Conservation (phyloP, 2,888 invertebrate genomes). For the Agrotis clavis region DNA sequence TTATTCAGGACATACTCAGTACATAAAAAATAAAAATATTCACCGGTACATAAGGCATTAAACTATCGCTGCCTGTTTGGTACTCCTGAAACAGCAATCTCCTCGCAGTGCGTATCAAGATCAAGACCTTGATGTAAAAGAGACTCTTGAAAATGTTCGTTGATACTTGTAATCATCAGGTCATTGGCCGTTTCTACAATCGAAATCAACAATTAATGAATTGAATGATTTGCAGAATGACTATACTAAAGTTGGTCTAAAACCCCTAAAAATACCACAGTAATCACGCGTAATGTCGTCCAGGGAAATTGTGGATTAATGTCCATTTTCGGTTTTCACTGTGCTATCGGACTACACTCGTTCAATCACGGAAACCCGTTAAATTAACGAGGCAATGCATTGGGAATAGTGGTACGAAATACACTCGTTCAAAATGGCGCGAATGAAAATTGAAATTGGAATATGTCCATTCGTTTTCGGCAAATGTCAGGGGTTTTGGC, state of each 20-base stretch:
- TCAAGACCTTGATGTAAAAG: too few relatives aligned
- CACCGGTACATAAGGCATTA: too few relatives aligned
- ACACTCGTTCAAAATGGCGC: constrained; percentile 36
- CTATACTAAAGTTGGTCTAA: neutral
- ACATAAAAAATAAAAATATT: too few relatives aligned
- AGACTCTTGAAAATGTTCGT: too few relatives aligned
- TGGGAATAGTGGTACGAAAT: constrained; percentile 30
- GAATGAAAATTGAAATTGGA: constrained; percentile 59
- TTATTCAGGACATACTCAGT: too few relatives aligned
- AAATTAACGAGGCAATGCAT: constrained; percentile 40
- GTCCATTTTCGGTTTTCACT: constrained; percentile 26
- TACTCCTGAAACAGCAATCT: too few relatives aligned
- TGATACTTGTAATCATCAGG: too few relatives aligned
- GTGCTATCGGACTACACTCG: constrained; percentile 22
- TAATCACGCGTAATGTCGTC: neutral
- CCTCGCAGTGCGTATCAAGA: too few relatives aligned
- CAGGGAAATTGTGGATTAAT: constrained; percentile 13
- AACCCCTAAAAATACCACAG: neutral
- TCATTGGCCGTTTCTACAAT: neutral
- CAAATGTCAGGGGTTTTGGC: constrained; percentile 40
- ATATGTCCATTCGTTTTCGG: constrained; percentile 47
- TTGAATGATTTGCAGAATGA: too few relatives aligned
- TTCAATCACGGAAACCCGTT: constrained; percentile 49
- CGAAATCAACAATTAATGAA: neutral
- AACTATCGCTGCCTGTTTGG: too few relatives aligned